These are phyloP conservation scores for Neogale vison DNA, from an alignment of 2,113 vertebrate species.

Conservation along the genomic window DNA sequence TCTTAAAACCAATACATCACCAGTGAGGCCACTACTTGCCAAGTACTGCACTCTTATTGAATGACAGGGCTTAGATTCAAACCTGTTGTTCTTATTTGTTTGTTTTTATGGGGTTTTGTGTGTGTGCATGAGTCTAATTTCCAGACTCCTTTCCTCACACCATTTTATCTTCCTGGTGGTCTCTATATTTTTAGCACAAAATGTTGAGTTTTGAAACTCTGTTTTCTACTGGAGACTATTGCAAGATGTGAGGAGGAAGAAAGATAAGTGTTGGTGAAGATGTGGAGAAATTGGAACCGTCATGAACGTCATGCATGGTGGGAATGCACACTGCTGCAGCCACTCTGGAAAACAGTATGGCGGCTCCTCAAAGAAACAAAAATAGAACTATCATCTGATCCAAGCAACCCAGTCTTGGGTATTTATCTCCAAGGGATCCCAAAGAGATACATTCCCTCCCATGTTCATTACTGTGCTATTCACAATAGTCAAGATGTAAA, in stretches of 20 bases:
- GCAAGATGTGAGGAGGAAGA: neutral
- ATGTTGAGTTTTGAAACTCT: neutral
- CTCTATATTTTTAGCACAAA: neutral
- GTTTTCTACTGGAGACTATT: neutral
- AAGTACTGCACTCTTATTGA: neutral
- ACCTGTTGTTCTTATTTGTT: neutral
- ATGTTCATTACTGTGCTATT: neutral
- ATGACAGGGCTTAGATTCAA: neutral
- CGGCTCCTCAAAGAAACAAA: neutral
- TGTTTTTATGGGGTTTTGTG: neutral
- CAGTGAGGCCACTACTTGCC: neutral
- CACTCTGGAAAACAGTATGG: neutral
- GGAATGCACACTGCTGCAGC: too few relatives aligned
- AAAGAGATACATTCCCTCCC: too few relatives aligned
- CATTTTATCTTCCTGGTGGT: neutral
- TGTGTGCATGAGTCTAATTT: neutral
- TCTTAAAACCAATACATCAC: neutral
- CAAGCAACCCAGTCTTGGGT: neutral
- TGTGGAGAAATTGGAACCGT: neutral
- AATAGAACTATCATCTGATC: neutral
- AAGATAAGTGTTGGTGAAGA: neutral
- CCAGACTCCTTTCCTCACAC: neutral
- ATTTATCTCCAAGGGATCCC: neutral
- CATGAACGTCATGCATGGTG: neutral
- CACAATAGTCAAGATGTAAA: neutral